Evolutionary conservation across 2,113 vertebrate species (phyloP).

Genomic region (Azemiops feae): DNA sequence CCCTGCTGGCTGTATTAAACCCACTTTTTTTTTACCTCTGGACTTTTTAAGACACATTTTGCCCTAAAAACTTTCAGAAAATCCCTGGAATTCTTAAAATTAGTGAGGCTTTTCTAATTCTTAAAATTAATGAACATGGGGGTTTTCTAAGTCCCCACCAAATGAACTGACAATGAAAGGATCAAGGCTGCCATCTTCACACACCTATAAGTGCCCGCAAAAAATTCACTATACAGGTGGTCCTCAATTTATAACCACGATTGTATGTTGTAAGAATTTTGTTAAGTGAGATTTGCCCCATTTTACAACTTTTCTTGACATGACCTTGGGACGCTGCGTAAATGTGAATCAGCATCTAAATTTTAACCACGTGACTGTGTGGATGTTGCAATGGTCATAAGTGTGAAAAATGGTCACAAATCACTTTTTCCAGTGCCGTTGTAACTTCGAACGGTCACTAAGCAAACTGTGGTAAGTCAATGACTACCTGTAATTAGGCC

Average conservation of each 20-base stretch:
- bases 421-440: too few relatives aligned
- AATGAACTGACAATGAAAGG: not conserved
- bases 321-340: too few relatives aligned
- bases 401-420: too few relatives aligned
- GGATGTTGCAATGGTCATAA: too few relatives aligned
- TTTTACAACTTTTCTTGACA: too few relatives aligned
- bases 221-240: not conserved
- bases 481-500: too few relatives aligned
- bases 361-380: too few relatives aligned
- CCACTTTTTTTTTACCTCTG: not conserved
- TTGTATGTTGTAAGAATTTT: not conserved
- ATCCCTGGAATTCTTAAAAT: not conserved
- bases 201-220: not conserved
- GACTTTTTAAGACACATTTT: not conserved
- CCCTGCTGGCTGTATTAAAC: not conserved
- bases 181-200: not conserved
- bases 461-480: too few relatives aligned
- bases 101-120: not conserved
- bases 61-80: not conserved
- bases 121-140: not conserved
- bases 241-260: not conserved
- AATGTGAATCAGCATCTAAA: too few relatives aligned
- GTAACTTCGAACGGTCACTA: too few relatives aligned
- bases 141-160: not conserved
- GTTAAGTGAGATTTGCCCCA: too few relatives aligned